Base-by-base conservation (phyloP, 2,888 invertebrate species). In the Isoperla grammatica region DNA sequence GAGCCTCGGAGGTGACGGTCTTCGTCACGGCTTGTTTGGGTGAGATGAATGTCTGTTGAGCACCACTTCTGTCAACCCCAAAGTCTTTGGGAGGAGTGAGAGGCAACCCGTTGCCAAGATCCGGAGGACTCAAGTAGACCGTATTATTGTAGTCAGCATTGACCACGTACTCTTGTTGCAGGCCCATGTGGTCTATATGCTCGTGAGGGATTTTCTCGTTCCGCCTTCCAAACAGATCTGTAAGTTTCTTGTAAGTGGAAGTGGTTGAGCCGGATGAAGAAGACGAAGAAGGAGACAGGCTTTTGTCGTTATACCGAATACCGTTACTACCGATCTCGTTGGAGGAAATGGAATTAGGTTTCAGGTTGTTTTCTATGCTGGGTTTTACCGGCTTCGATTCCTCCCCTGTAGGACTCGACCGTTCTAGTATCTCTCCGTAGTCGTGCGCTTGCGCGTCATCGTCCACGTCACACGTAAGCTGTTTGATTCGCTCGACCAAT, bases 401-500 rank as follows among this genome's bases (percentile, higher is more conserved):
- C 11, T 69, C 57, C 9, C 57, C 57, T 35, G 61, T 57, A 9
- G 63, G 62, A 42, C 64, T 64, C 5, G 64, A 37, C 17, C 15
- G 42, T 50, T 61, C 63, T 12, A 19, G 23, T 1, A 46, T 57
- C 23, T 48, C 42, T 2, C 20, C 60, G 23, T 39, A 46, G 12
- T 48, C 50, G 11, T 54, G 42, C 12, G 56, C 50, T 12, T 63
- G 57, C 8, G 45, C 37, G 9, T 59, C 49, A 43, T 90, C 89
- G 63, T 91, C 91, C 40, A 90, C 86, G 71, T 91, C 88, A 70
- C 91, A 91, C 1, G 93, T 94, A 53, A 94, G 76, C 70, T 88
- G 86, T 49, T 90, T 85, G 65, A 94, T 90, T 63, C 92, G 82
- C 70, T 94, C 94, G 59, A 91, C 89, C 40, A 94, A 76, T 0